phyloP scores from a whole-genome alignment of 2,888 invertebrate species.

The Chrysolina haemoptera region DNA sequence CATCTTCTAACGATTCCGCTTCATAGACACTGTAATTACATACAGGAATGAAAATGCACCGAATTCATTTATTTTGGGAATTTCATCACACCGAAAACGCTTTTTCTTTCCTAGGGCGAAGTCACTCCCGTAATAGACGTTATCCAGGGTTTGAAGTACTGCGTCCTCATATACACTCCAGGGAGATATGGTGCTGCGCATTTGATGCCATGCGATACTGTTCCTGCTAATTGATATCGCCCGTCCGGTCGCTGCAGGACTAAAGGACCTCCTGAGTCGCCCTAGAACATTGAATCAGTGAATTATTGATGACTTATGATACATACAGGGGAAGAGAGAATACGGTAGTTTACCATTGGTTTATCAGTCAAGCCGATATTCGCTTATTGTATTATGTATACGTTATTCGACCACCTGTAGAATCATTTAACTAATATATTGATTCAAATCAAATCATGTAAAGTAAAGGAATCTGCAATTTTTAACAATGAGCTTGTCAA shows the following conservation, averaged over 20 bases:
- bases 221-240: conserved; percentile 90
- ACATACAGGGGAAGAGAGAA: too few relatives aligned
- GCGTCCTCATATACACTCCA: conserved; percentile 94
- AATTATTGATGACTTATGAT: neutral
- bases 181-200: conserved; percentile 93
- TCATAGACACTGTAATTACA: neutral
- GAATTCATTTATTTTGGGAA: neutral
- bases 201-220: conserved; percentile 95
- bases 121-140: conserved; percentile 85
- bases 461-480: too few relatives aligned
- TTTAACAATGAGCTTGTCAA: too few relatives aligned
- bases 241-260: conserved; percentile 88
- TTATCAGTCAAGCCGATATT: too few relatives aligned
- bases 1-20: neutral
- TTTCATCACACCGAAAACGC: conserved; percentile 8
- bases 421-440: too few relatives aligned
- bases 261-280: conserved; percentile 93
- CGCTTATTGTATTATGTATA: too few relatives aligned
- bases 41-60: neutral
- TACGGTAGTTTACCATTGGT: too few relatives aligned
- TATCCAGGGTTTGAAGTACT: conserved; percentile 93
- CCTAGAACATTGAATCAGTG: conserved; percentile 71
- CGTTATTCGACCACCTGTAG: too few relatives aligned
- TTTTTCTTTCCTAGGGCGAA: conserved; percentile 37
- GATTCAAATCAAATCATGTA: too few relatives aligned